Conservation (phyloP, 2,113 vertebrate species). For the Myrmophylax atrothorax region DNA sequence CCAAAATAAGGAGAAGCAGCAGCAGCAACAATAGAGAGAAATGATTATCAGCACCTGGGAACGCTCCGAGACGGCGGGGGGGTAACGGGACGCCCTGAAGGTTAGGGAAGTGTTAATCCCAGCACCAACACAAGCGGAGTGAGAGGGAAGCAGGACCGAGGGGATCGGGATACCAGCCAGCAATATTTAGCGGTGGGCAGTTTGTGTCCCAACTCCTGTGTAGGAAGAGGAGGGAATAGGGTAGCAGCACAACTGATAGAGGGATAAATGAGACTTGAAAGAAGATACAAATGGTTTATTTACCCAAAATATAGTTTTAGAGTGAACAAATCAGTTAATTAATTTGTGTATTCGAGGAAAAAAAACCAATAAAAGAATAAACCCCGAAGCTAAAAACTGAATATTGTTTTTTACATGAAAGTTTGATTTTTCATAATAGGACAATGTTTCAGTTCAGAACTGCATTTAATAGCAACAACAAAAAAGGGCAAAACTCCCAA, state of each 20-base stretch:
- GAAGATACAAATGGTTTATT: background rate
- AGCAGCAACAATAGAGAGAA: background rate
- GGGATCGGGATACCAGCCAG: background rate
- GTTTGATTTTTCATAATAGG: background rate
- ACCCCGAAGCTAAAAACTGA: background rate
- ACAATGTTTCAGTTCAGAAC: background rate
- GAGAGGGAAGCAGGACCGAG: background rate
- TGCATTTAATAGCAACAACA: background rate
- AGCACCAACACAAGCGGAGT: background rate
- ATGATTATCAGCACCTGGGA: conserved; percentile 27
- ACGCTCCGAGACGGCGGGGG: background rate
- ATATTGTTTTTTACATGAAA: background rate
- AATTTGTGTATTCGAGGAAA: background rate
- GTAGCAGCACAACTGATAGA: background rate
- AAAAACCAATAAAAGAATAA: background rate
- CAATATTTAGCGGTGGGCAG: background rate
- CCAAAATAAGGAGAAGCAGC: background rate
- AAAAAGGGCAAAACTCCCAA: background rate
- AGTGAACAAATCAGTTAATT: background rate
- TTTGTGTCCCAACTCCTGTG: background rate
- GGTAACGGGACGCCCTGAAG: background rate
- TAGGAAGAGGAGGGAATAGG: background rate
- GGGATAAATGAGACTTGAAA: background rate
- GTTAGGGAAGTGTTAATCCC: background rate
- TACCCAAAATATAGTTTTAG: background rate